Conservation (phyloP, 2,888 invertebrate genomes). For the Cephus sareptanus region DNA sequence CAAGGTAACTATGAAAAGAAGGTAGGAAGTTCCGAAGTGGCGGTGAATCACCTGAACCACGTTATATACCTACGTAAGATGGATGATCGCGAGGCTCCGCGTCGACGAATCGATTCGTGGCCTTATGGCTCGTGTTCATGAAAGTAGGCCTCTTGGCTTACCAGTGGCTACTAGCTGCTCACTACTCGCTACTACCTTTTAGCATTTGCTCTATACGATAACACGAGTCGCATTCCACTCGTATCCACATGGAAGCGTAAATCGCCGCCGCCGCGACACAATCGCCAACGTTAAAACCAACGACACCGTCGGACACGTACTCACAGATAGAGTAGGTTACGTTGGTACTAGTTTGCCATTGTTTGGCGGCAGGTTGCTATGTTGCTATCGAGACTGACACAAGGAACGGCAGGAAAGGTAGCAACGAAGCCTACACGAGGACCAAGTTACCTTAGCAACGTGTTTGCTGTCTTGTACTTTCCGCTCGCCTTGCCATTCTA, state of each 20-base stretch:
- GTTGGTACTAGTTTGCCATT: slow-evolving; percentile 24
- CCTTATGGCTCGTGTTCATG: too few species aligned
- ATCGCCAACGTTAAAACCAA: neutral
- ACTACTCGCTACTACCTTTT: neutral
- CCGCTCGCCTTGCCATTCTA: neutral
- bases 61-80: too few species aligned
- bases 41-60: neutral
- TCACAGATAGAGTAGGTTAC: slow-evolving; percentile 8
- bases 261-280: neutral
- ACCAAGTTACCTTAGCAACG: neutral
- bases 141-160: neutral
- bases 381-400: slow-evolving; percentile 37
- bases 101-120: neutral
- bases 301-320: neutral
- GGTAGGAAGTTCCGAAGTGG: neutral
- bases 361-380: slow-evolving; percentile 27
- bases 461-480: neutral
- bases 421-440: neutral
- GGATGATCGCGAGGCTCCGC: too few species aligned
- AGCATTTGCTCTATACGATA: neutral
- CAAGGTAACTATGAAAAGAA: neutral
- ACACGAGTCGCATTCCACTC: neutral
- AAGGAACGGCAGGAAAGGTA: neutral
- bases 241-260: neutral
- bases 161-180: neutral